Base-by-base conservation (phyloP, 1,140 invertebrate genomes). In the Drosophila biarmipes region DNA sequence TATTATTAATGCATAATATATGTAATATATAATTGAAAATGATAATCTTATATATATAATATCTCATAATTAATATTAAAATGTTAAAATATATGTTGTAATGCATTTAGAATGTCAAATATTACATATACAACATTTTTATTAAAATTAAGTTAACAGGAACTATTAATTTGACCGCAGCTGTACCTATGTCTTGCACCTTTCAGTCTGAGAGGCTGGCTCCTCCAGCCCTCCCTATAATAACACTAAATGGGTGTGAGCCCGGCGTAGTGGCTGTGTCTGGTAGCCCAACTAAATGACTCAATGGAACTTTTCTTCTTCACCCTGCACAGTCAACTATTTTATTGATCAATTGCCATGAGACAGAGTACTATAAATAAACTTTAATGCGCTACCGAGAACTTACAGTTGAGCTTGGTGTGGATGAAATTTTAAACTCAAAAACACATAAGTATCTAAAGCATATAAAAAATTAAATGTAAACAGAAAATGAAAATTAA, bases 161-260 rank as follows among this genome's bases (percentile, higher is more conserved):
- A 11, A 5, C 34, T 57, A 61, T 37, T 38, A 6, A n/a, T 29
- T 34, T 14, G 21, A 8, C 2, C 24, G 0, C 4, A 19, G 2
- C 15, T 61, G 52, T 61, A 35, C 27, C 8, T 34, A 63, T 24
- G 56, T 67, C 59, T 59, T 80, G 79, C 80, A 86, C 81, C 80
- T 85, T 86, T 55, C 38, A 31, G 66, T 46, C 64, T 55, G 63
- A 53, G 63, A 69, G 43, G 62, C 69, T 57, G 72, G 11, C 43
- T 40, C 56, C 55, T 49, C 24, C 49, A 54, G 35, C 37, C 15
- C 58, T 11, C 19, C 38, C 34, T 29, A 15, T 35, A 54, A n/a
- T 37, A 34, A 37, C 21, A 35, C 51, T 46, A 55, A 42, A 43
- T 73, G 53, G 24, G 45, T 8, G 45, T 62, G 37, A 40, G 38